These are phyloP conservation scores for Craseonycteris thonglongyai DNA, from an alignment of 2,113 vertebrate genomes.

Conservation along the genomic window DNA sequence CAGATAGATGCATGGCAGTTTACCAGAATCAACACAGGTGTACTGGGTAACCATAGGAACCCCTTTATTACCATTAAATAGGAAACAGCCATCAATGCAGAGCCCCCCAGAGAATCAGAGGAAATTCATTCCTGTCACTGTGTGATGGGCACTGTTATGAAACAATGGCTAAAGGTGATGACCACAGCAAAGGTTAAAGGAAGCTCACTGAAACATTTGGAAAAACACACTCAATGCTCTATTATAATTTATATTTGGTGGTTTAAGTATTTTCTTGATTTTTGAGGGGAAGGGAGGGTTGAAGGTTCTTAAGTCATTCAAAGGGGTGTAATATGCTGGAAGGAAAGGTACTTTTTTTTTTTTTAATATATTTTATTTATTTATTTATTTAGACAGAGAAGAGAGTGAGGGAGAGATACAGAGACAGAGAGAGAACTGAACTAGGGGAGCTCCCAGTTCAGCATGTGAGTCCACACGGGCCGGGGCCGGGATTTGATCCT, in stretches of 20 bases:
- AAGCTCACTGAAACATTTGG: constrained; percentile 3
- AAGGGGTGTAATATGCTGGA: background rate
- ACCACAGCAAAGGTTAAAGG: background rate
- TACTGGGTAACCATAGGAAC: constrained; percentile 28
- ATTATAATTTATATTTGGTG: background rate
- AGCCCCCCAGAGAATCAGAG: constrained; percentile 25
- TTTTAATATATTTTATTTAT: too few relatives aligned
- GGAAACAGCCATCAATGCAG: constrained; percentile 17
- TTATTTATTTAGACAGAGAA: too few relatives aligned
- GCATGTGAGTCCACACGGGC: too few relatives aligned
- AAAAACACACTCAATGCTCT: constrained; percentile 1
- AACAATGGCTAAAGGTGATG: constrained; percentile 10
- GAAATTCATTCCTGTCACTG: background rate
- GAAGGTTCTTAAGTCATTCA: constrained; percentile 26
- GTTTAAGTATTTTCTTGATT: background rate
- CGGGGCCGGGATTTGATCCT: too few relatives aligned
- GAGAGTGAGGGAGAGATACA: too few relatives aligned
- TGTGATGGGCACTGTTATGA: background rate
- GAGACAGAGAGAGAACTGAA: too few relatives aligned
- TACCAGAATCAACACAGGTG: background rate
- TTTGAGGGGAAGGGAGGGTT: constrained; percentile 21
- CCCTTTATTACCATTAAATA: background rate
- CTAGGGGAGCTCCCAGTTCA: too few relatives aligned
- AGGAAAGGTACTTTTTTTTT: constrained; percentile 14
- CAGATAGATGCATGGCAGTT: background rate